These are phyloP conservation scores for Emydura subglobosa DNA, from an alignment of 2,113 vertebrate genomes.

Conservation along the genomic window DNA sequence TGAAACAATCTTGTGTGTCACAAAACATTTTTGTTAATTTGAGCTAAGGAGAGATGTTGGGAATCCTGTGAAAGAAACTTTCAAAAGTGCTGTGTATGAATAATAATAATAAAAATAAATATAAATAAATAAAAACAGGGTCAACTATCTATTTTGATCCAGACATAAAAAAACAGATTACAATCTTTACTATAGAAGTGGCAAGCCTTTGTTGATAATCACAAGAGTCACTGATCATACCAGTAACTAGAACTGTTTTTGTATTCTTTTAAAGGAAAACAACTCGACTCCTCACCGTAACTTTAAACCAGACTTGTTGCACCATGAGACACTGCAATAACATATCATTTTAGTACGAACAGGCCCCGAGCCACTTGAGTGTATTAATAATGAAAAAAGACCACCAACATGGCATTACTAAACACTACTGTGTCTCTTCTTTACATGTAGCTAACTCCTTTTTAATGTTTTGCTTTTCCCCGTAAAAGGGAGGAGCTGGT, in stretches of 20 bases:
- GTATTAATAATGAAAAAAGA: background rate
- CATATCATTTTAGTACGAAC: background rate
- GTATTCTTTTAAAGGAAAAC: background rate
- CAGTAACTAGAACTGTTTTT: background rate
- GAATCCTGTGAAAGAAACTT: background rate
- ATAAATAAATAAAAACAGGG: too few relatives aligned
- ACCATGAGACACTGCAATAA: background rate
- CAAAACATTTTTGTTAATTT: background rate
- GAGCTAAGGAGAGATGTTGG: background rate
- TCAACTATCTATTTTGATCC: background rate
- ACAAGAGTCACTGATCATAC: background rate
- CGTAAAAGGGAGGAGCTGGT: slow-evolving; percentile 8
- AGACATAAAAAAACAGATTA: background rate
- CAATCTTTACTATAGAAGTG: background rate
- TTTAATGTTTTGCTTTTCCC: background rate
- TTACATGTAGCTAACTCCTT: background rate
- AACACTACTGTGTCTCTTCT: background rate
- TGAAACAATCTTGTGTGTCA: background rate
- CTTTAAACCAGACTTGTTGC: background rate
- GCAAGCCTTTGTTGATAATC: background rate
- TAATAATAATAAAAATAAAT: background rate
- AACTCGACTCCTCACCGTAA: background rate
- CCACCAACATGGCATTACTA: background rate
- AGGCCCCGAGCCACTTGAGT: background rate
- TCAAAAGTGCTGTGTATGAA: background rate